Evolutionary conservation across 2,888 invertebrate species (phyloP).

Genomic region (Gymnoscelis rufifasciata): DNA sequence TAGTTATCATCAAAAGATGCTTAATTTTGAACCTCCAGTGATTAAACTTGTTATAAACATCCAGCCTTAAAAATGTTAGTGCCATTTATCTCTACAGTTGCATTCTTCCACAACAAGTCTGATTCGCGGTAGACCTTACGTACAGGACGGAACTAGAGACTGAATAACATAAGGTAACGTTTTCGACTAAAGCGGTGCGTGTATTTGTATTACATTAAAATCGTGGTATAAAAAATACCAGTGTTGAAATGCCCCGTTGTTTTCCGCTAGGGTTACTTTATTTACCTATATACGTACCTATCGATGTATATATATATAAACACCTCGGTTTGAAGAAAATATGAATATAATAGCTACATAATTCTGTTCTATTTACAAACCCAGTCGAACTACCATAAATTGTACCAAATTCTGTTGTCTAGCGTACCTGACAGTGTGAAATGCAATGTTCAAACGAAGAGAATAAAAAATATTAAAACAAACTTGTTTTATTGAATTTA

Average conservation of each 20-base stretch:
- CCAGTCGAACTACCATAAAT: conserved; percentile 22
- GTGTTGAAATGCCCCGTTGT: background rate
- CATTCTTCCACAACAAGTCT: conserved; percentile 13
- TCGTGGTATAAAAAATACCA: background rate
- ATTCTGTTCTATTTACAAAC: background rate
- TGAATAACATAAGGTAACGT: background rate
- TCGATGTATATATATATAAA: background rate
- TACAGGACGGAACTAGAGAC: background rate
- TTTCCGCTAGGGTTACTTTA: background rate
- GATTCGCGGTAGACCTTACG: conserved; percentile 3
- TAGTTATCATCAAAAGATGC: too few species aligned
- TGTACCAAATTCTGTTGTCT: conserved; percentile 48
- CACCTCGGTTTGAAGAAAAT: background rate
- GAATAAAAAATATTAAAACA: conserved; percentile 54
- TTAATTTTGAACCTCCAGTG: too few species aligned
- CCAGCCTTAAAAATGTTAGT: conserved; percentile 1
- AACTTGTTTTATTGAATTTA: conserved; percentile 27
- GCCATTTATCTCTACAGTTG: conserved; percentile 9
- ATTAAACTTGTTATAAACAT: background rate
- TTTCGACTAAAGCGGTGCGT: background rate
- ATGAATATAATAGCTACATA: too few species aligned
- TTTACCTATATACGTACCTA: background rate
- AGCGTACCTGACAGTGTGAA: conserved; percentile 61
- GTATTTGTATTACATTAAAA: background rate
- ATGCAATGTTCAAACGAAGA: conserved; percentile 63